Conservation (phyloP, 2,888 invertebrate genomes). For the Criorhina ranunculi region DNA sequence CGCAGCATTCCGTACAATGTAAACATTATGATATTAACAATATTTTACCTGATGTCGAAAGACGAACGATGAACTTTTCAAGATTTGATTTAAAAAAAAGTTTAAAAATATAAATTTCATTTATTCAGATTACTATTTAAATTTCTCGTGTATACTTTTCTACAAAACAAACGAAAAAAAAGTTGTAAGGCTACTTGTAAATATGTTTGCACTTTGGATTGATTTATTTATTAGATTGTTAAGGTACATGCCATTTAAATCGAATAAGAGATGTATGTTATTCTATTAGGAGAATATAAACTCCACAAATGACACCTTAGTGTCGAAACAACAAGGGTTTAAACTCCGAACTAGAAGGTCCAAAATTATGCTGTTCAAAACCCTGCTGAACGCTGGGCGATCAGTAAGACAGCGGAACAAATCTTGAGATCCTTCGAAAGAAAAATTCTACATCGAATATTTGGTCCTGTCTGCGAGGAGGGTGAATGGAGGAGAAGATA, state of each 20-base stretch:
- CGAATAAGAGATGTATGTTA: no score
- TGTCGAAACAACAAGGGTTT: no score
- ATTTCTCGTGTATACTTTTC: neutral
- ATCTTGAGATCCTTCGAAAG: no score
- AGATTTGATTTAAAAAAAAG: constrained; percentile 52
- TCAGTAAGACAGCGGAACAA: no score
- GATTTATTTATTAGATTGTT: neutral
- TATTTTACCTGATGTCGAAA: constrained; percentile 72
- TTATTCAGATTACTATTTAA: constrained; percentile 9
- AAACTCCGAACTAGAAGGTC: no score
- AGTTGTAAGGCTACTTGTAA: neutral
- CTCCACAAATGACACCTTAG: no score
- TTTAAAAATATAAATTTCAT: constrained; percentile 24
- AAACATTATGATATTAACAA: constrained; percentile 72
- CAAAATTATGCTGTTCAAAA: no score
- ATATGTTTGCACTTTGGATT: neutral
- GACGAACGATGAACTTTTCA: constrained; percentile 60
- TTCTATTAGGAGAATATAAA: no score
- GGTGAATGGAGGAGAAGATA: no score
- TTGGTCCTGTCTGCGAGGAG: no score
- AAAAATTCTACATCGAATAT: no score
- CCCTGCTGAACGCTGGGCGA: no score
- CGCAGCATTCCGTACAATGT: constrained; percentile 41
- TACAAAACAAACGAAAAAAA: neutral
- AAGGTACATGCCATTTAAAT: neutral